These are phyloP conservation scores for Rhodophaea formosa DNA, from an alignment of 2,888 invertebrate genomes.

Conservation along the genomic window DNA sequence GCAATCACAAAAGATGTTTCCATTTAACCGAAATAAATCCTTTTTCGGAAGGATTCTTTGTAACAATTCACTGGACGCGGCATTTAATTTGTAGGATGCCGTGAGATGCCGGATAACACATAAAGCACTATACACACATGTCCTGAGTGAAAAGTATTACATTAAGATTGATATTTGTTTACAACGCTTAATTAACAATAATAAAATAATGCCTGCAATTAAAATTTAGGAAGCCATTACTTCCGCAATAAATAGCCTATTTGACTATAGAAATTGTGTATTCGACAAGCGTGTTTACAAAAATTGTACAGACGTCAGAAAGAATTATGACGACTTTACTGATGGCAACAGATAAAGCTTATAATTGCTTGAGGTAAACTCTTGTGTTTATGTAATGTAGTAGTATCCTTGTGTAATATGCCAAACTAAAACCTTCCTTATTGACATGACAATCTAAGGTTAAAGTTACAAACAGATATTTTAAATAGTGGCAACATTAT, in stretches of 20 bases:
- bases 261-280: slow-evolving; percentile 73
- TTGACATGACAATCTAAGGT: slow-evolving; percentile 48
- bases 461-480: slow-evolving; percentile 53
- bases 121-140: slow-evolving; percentile 49
- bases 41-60: slow-evolving; percentile 61
- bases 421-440: slow-evolving; percentile 62
- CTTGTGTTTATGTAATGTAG: slow-evolving; percentile 35
- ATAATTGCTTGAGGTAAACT: slow-evolving; percentile 52
- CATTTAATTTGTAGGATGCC: slow-evolving; percentile 42
- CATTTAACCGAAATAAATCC: slow-evolving; percentile 34
- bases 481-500: slow-evolving; percentile 71
- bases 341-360: slow-evolving; percentile 45
- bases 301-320: slow-evolving; percentile 74
- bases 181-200: slow-evolving; percentile 50
- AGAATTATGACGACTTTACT: slow-evolving; percentile 52
- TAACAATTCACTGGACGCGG: slow-evolving; percentile 64
- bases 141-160: slow-evolving; percentile 39
- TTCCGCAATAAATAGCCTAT: slow-evolving; percentile 80
- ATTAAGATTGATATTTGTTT: slow-evolving; percentile 37
- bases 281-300: slow-evolving; percentile 82
- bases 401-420: slow-evolving; percentile 34
- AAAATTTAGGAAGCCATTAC: slow-evolving; percentile 82
- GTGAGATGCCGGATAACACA: slow-evolving; percentile 63
- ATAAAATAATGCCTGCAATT: slow-evolving; percentile 70
- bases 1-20: slow-evolving; percentile 17